Percentiles rank a stretch among this genome's conserved stretches.
Evolutionary conservation across 2,797 vertebrate species (phyloP).

Genomic region (Limnodromus scolopaceus): DNA sequence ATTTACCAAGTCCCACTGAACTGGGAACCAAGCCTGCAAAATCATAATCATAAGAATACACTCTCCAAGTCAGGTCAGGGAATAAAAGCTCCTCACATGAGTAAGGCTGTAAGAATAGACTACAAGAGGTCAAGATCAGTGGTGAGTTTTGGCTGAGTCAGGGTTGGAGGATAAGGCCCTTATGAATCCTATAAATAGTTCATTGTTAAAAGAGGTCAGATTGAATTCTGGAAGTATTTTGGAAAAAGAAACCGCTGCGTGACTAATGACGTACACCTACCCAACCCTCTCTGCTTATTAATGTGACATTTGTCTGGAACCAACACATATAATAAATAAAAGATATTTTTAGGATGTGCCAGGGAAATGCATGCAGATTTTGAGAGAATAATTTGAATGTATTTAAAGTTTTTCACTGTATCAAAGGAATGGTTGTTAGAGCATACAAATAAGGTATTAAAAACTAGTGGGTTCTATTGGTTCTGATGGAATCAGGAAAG

Average conservation of each 20-base stretch:
- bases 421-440: not conserved
- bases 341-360: slow-evolving; percentile 39
- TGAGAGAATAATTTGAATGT: slow-evolving; percentile 10
- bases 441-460: not conserved
- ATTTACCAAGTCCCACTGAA: slow-evolving; percentile 4
- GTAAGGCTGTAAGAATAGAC: slow-evolving; percentile 39
- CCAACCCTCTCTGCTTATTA: slow-evolving; percentile 3
- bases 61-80: not conserved
- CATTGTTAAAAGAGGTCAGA: slow-evolving; percentile 54
- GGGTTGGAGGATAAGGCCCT: slow-evolving; percentile 51
- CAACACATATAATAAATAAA: slow-evolving; percentile 14
- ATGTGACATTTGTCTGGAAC: slow-evolving; percentile 41
- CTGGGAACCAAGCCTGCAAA: slow-evolving; percentile 13
- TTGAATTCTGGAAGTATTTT: slow-evolving; percentile 55
- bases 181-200: slow-evolving; percentile 65
- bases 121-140: slow-evolving; percentile 44
- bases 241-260: slow-evolving; percentile 12
- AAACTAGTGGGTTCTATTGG: not conserved
- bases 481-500: not conserved
- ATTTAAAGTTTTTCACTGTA: not conserved
- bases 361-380: slow-evolving; percentile 26
- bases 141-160: slow-evolving; percentile 65
- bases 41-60: not conserved
- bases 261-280: slow-evolving; percentile 30
- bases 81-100: slow-evolving; percentile 49